Conservation (phyloP, 1,140 invertebrate genomes). For the Sarcophaga bullata region DNA sequence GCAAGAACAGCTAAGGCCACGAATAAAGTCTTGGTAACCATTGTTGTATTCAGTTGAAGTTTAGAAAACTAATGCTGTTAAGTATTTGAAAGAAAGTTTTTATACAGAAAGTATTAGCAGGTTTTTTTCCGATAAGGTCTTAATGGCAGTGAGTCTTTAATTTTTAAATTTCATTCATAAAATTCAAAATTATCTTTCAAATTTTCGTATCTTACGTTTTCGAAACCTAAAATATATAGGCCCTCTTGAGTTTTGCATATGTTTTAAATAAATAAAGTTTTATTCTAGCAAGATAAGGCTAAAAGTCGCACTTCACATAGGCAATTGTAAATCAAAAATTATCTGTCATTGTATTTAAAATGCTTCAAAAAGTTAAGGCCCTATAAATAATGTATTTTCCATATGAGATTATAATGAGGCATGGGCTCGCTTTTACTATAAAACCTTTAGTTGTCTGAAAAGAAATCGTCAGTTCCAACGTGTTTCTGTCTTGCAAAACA, state of each 20-base stretch:
- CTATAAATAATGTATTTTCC: too few relatives aligned
- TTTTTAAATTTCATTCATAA: not conserved
- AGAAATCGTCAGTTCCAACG: not conserved
- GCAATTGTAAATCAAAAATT: too few relatives aligned
- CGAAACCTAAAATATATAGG: too few relatives aligned
- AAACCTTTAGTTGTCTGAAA: not conserved
- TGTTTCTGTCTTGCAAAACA: not conserved
- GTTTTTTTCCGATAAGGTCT: not conserved
- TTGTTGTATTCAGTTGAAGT: not conserved
- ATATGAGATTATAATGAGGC: too few relatives aligned
- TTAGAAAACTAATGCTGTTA: conserved; percentile 6
- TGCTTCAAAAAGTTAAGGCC: too few relatives aligned
- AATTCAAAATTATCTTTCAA: not conserved
- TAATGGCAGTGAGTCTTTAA: too few relatives aligned
- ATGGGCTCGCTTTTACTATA: not conserved
- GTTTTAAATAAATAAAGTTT: too few relatives aligned
- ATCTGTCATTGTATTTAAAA: too few relatives aligned
- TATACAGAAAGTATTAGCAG: not conserved
- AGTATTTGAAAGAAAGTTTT: not conserved
- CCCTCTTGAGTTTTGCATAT: too few relatives aligned
- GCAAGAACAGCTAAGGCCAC: conserved; percentile 51
- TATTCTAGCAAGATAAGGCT: too few relatives aligned
- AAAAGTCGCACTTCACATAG: too few relatives aligned
- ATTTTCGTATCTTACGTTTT: too few relatives aligned
- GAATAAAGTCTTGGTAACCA: conserved; percentile 35